Evolutionary conservation across 2,888 invertebrate genomes (phyloP), one percentile per base, ranked within the genome.

Genomic region (Netelia virgata): DNA sequence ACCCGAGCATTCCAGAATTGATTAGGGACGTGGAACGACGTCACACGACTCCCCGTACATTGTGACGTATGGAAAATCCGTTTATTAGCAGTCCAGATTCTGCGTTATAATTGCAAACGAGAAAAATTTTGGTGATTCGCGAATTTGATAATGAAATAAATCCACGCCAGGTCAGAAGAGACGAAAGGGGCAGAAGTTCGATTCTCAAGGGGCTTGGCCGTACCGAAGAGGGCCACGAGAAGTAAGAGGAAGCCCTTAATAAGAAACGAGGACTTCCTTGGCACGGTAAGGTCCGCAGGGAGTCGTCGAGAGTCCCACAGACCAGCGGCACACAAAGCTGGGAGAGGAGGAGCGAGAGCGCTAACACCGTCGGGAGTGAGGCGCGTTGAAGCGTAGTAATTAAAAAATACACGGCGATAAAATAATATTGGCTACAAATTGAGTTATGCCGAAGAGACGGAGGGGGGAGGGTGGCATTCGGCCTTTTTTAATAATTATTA

Each of bases 381-480:
- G 87, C 88, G 92, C 91, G 91, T 91, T 89, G 89, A 91, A 90
- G 90, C 90, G 86, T 87, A 90, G 91, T 92, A 92, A 92, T 92
- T 92, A 92, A 92, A 91, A 92, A 92, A 92, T 91, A 92, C 89
- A 91, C 89, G 90, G 88, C 91, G 92, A 92, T 92, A 91, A 92
- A 92, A 92, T 91, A 91, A 92, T 92, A 92, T 92, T 91, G 92
- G 92, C 91, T 91, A 92, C 91, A 92, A 92, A 92, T 92, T 91
- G 90, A 90, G 89, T 89, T 89, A 88, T 84, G 87, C 86, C 85
- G 57, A 74, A 86, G n/a, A n/a, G n/a, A n/a, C n/a, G n/a, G 70
- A 20, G 69, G 47, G 36, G 20, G 64, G 70, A 16, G 69, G 47
- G 50, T 16, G 57, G 79, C 74, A 70, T 66, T 61, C 53, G 28